These are phyloP conservation scores for Caligus rogercresseyi DNA, from an alignment of 1,140 invertebrate species.

Conservation along the genomic window DNA sequence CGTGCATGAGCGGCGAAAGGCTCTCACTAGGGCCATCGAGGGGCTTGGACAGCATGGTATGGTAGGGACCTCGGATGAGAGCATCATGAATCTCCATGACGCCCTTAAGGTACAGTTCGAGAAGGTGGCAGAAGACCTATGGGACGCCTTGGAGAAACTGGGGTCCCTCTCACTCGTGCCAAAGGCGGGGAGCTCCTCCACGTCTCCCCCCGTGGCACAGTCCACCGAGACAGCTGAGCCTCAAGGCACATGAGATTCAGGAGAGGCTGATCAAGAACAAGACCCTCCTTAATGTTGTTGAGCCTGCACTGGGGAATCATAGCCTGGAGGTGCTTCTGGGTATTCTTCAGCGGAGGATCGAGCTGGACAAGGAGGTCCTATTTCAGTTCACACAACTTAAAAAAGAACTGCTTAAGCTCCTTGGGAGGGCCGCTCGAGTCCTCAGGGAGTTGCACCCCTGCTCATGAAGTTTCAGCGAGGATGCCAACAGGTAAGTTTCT, in stretches of 20 bases:
- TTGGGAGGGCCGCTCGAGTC: constrained; percentile 36
- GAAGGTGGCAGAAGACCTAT: constrained; percentile 40
- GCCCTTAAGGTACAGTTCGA: constrained; percentile 64
- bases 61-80: constrained; percentile 41
- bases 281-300: constrained; percentile 62
- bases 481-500: constrained; percentile 44
- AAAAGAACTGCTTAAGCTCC: constrained; percentile 34
- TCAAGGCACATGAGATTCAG: constrained; percentile 57
- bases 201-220: constrained; percentile 52
- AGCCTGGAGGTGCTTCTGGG: constrained; percentile 38
- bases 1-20: constrained; percentile 43
- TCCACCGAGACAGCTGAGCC: constrained; percentile 63
- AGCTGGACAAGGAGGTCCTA: constrained; percentile 48
- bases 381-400: constrained; percentile 48
- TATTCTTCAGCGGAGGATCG: constrained; percentile 43
- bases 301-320: constrained; percentile 40
- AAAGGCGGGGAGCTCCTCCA: constrained; percentile 25
- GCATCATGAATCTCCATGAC: constrained; percentile 40
- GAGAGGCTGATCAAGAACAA: constrained; percentile 78
- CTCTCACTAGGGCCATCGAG: constrained; percentile 63
- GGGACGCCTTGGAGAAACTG: constrained; percentile 7
- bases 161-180: constrained; percentile 3
- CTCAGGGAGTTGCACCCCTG: constrained; percentile 44
- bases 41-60: constrained; percentile 67
- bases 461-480: constrained; percentile 66